Evolutionary conservation across 2,888 invertebrate genomes (phyloP).

Genomic region (Amphipyra tragopoginis): DNA sequence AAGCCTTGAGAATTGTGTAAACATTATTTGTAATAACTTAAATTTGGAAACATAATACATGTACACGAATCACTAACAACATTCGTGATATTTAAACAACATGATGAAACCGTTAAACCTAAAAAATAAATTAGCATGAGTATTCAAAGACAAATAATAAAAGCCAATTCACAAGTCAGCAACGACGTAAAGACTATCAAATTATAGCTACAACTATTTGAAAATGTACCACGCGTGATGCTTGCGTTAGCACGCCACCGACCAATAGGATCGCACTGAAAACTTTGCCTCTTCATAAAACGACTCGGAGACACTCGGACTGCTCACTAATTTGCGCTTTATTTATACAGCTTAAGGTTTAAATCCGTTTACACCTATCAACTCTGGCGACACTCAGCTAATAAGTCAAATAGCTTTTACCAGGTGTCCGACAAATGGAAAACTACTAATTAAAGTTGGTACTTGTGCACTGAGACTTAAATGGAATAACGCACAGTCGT

Average conservation of each 20-base stretch:
- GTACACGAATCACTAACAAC: slow-evolving; percentile 64
- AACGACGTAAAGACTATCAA: slow-evolving; percentile 84
- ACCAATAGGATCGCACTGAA: slow-evolving; percentile 81
- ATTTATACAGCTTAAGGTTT: slow-evolving; percentile 67
- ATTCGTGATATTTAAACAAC: slow-evolving; percentile 81
- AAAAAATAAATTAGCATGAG: slow-evolving; percentile 85
- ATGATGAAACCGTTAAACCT: slow-evolving; percentile 87
- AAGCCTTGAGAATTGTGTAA: slow-evolving; percentile 64
- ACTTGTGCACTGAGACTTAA: slow-evolving; percentile 77
- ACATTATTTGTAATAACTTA: slow-evolving; percentile 59
- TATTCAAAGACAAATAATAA: slow-evolving; percentile 85
- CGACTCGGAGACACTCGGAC: slow-evolving; percentile 60
- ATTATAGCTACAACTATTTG: slow-evolving; percentile 85
- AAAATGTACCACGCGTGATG: slow-evolving; percentile 86
- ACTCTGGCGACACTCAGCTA: slow-evolving; percentile 71
- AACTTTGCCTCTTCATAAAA: slow-evolving; percentile 77
- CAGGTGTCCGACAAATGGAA: slow-evolving; percentile 85
- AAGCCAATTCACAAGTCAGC: slow-evolving; percentile 83
- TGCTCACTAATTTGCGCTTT: slow-evolving; percentile 68
- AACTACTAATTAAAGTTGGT: slow-evolving; percentile 86
- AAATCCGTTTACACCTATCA: slow-evolving; percentile 62
- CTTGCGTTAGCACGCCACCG: slow-evolving; percentile 79
- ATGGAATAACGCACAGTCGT: slow-evolving; percentile 77
- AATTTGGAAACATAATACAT: slow-evolving; percentile 66
- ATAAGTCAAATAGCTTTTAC: slow-evolving; percentile 84